Percentiles rank a stretch among this genome's conserved stretches.
phyloP scores from a whole-genome alignment of 2,888 invertebrate species.

The Sphecodes monilicornis region DNA sequence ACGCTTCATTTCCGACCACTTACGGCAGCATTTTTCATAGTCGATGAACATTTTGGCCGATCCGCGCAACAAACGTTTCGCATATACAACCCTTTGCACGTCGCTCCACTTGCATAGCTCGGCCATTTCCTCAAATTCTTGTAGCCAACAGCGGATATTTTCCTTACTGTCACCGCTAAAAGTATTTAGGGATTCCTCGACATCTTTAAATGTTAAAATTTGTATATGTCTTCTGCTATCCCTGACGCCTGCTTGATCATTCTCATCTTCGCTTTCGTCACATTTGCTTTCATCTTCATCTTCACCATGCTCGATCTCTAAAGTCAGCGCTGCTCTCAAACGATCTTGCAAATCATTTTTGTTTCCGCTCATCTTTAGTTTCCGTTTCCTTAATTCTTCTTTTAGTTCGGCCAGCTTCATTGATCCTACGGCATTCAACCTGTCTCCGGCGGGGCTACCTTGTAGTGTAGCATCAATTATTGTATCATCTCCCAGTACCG shows the following conservation, averaged over 20 bases:
- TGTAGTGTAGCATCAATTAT: neutral
- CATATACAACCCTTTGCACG: neutral
- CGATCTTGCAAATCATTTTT: neutral
- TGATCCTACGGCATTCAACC: neutral
- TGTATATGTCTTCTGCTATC: neutral
- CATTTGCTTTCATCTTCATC: neutral
- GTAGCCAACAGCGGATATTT: neutral
- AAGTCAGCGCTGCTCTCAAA: neutral
- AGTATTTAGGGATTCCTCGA: neutral
- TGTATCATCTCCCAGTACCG: neutral
- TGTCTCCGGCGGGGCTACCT: neutral
- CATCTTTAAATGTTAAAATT: conserved; percentile 1
- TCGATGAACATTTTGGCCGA: neutral
- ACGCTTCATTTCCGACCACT: neutral
- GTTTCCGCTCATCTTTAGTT: neutral
- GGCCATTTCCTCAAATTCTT: neutral
- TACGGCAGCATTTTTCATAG: neutral
- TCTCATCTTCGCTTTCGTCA: neutral
- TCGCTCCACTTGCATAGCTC: neutral
- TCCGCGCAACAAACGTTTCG: neutral
- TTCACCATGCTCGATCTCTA: conserved; percentile 2
- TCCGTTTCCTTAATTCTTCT: conserved; percentile 1
- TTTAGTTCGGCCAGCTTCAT: neutral
- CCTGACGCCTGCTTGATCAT: neutral
- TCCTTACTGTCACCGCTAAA: no score